phyloP scores from a whole-genome alignment of 2,888 invertebrate species.

The Atrina japonica region DNA sequence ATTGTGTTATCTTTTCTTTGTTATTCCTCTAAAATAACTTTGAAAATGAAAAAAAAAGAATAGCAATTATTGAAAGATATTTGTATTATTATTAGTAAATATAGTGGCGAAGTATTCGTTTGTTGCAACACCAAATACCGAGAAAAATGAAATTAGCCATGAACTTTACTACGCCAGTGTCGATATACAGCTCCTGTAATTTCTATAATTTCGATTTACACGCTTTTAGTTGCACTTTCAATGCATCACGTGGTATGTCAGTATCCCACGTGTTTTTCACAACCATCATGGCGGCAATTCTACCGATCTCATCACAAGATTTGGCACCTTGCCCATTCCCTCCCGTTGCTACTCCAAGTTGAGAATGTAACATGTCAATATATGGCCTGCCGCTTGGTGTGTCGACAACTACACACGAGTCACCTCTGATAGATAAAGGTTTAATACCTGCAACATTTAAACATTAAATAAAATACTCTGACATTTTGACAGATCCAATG shows the following conservation, averaged over 20 bases:
- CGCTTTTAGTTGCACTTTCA: conserved; percentile 27
- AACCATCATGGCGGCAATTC: conserved; percentile 62
- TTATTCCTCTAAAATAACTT: too few species aligned
- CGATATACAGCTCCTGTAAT: too few species aligned
- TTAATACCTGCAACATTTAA: conserved; percentile 50
- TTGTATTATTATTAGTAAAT: too few species aligned
- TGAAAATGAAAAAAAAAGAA: too few species aligned
- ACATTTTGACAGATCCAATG: too few species aligned
- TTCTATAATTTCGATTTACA: conserved; percentile 8
- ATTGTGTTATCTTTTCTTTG: too few species aligned
- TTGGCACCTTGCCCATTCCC: conserved; percentile 72
- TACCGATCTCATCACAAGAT: conserved; percentile 70
- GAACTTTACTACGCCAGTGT: too few species aligned
- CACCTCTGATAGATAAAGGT: conserved; percentile 47
- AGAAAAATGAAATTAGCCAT: too few species aligned
- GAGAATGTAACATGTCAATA: conserved; percentile 57
- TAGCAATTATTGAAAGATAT: too few species aligned
- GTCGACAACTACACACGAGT: conserved; percentile 55
- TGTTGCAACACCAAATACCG: too few species aligned
- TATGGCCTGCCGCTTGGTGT: conserved; percentile 59
- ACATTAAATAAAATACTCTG: too few species aligned
- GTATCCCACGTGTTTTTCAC: conserved; percentile 60
- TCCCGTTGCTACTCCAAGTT: conserved; percentile 59
- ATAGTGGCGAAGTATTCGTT: too few species aligned
- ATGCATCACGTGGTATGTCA: conserved; percentile 45